Conservation (phyloP, 2,888 invertebrate species). For the Reticulitermes lucifugus region DNA sequence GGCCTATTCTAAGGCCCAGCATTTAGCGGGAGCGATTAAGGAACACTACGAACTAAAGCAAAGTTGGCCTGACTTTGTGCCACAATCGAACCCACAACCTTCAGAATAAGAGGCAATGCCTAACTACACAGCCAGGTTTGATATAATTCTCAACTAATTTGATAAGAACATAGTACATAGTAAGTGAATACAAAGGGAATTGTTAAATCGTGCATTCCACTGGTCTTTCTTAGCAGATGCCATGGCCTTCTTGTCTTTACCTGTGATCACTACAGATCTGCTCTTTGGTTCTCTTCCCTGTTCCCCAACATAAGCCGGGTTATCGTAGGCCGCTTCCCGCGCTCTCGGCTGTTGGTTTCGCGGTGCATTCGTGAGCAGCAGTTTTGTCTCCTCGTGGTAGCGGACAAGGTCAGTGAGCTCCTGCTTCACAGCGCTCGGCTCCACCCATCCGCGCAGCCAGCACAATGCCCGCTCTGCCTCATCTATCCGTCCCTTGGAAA, state of each 20-base stretch:
- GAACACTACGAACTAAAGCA: too few relatives aligned
- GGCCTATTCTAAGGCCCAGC: too few relatives aligned
- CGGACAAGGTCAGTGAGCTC: conserved; percentile 66
- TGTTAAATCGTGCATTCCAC: too few relatives aligned
- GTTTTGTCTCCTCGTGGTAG: conserved; percentile 62
- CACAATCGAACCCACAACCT: too few relatives aligned
- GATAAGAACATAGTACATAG: too few relatives aligned
- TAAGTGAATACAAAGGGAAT: too few relatives aligned
- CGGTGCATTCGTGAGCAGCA: neutral
- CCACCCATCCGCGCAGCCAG: conserved; percentile 69
- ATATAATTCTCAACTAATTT: too few relatives aligned
- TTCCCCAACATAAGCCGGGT: conserved; percentile 3
- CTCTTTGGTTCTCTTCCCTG: neutral
- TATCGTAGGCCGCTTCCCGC: neutral
- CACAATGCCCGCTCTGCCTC: conserved; percentile 56
- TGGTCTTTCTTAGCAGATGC: too few relatives aligned
- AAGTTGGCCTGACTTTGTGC: too few relatives aligned
- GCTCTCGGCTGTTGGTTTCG: neutral
- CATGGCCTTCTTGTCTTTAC: neutral
- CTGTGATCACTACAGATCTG: neutral
- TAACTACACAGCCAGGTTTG: too few relatives aligned
- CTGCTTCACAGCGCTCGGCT: conserved; percentile 66
- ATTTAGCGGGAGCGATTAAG: too few relatives aligned
- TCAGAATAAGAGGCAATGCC: too few relatives aligned
- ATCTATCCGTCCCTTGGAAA: conserved; percentile 10